Base-by-base conservation (phyloP, 2,113 vertebrate species). In the Halichoeres trimaculatus region DNA sequence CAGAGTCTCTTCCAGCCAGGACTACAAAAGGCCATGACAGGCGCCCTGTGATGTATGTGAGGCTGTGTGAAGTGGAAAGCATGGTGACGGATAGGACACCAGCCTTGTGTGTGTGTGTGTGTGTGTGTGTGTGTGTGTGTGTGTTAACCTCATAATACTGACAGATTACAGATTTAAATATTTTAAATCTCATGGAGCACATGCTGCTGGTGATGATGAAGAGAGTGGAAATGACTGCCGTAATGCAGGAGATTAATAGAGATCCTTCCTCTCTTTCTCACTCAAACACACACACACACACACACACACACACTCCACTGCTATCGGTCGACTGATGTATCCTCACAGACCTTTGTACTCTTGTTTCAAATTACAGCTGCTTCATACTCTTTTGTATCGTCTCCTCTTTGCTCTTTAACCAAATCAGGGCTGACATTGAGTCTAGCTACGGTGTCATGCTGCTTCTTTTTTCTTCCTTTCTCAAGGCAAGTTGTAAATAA, bases 101-200 rank as follows among this genome's bases (percentile, higher is more conserved):
- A 58, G 86, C 86, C 84, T 80, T 84, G 78, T 69, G 85, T 86
- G 30, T 30, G 30, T 30, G 30, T 30, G 3, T 30, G 30, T 30
- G 30, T 30, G 3, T 30, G 30, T 30, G 30, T 30, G 30, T 30
- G 30, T 30, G 3, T 30, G 30, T 30, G 30, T 30, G 30, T 30
- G 30, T 30, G 85, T 86, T 88, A 92, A 87, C 88, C 85, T 88
- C 82, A 81, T 90, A 92, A 92, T 90, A 81, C 92, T 90, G 90
- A 91, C 90, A 93, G 91, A 93, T 92, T 91, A 89, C 83, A 91
- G 83, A 92, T 93, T 94, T 93, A 91, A 94, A 94, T 94, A 94
- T 93, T 94, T 93, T 84, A 93, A 90, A 91, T 89, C 90, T 91
- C 80, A 64, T 60, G 57, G 85, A 89, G 83, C 84, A 87, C 81